A percentile compares a stretch with the other conserved stretches of the same genome.
phyloP scores from a whole-genome alignment of 2,888 invertebrate species.

The Orchesellides sinensis region DNA sequence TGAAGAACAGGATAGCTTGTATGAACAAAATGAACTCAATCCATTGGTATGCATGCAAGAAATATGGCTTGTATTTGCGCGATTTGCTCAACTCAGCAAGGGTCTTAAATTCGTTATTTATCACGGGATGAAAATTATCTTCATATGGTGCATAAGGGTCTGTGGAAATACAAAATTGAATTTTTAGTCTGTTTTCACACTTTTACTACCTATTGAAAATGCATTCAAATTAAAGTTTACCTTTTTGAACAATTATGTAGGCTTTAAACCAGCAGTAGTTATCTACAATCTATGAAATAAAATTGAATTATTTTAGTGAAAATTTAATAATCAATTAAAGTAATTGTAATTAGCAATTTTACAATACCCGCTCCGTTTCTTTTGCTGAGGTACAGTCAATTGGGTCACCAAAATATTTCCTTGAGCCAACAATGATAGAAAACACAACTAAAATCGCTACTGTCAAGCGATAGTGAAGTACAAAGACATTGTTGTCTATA shows the following conservation, averaged over 20 bases:
- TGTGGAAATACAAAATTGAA: no score
- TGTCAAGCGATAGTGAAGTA: slow-evolving; percentile 91
- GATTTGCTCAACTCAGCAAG: neutral
- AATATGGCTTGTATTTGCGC: slow-evolving; percentile 15
- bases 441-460: slow-evolving; percentile 90
- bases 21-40: slow-evolving; percentile 94
- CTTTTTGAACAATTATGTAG: slow-evolving; percentile 89
- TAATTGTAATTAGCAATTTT: no score
- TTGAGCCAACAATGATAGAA: slow-evolving; percentile 92
- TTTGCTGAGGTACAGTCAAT: slow-evolving; percentile 88
- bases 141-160: neutral
- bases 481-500: slow-evolving; percentile 95
- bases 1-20: slow-evolving; percentile 82
- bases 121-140: neutral
- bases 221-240: slow-evolving; percentile 21
- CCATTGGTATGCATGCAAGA: slow-evolving; percentile 85
- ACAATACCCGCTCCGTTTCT: slow-evolving; percentile 77
- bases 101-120: no score
- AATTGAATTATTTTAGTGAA: no score
- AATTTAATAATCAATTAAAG: no score
- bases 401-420: slow-evolving; percentile 97
- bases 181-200: no score
- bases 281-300: slow-evolving; percentile 85
- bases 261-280: slow-evolving; percentile 95
- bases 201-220: no score